Percentiles rank a stretch among this genome's conserved stretches.
Evolutionary conservation across 2,888 invertebrate genomes (phyloP).

Genomic region (Trichogramma evanescens): DNA sequence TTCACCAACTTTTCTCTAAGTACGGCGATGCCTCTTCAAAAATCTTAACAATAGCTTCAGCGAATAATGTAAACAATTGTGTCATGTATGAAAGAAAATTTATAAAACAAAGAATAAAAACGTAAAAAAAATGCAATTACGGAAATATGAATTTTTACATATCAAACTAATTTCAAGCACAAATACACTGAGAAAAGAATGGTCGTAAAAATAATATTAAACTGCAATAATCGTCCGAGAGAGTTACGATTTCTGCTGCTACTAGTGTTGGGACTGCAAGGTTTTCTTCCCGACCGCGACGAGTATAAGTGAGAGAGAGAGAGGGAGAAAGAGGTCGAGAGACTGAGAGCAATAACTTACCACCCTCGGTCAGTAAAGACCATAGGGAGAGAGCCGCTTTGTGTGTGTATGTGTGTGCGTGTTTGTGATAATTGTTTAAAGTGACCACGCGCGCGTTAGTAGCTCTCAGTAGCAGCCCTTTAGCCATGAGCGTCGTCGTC

Average conservation of each 20-base stretch:
- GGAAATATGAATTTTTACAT: too few relatives aligned
- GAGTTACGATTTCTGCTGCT: not conserved
- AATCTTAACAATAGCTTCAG: too few relatives aligned
- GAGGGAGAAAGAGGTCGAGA: not conserved
- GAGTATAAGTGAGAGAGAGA: not conserved
- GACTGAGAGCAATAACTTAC: constrained; percentile 40
- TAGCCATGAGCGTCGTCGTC: constrained; percentile 2
- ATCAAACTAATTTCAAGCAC: too few relatives aligned
- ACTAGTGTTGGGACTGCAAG: not conserved
- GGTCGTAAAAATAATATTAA: constrained; percentile 17
- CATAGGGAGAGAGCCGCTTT: not conserved
- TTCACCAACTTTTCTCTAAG: too few relatives aligned
- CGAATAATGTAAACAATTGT: too few relatives aligned
- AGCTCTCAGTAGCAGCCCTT: not conserved
- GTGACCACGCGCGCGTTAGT: constrained; percentile 17
- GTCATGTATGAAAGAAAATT: too few relatives aligned
- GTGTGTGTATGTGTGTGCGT: too few relatives aligned
- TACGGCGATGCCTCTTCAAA: too few relatives aligned
- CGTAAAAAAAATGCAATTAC: too few relatives aligned
- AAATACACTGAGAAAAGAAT: too few relatives aligned
- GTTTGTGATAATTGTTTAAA: constrained; percentile 48
- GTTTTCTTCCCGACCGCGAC: too few relatives aligned
- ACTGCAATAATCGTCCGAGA: constrained; percentile 16
- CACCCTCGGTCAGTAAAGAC: constrained; percentile 36
- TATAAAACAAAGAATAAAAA: too few relatives aligned